Conservation (phyloP, 2,797 vertebrate genomes). For the Adelosebastes latens region DNA sequence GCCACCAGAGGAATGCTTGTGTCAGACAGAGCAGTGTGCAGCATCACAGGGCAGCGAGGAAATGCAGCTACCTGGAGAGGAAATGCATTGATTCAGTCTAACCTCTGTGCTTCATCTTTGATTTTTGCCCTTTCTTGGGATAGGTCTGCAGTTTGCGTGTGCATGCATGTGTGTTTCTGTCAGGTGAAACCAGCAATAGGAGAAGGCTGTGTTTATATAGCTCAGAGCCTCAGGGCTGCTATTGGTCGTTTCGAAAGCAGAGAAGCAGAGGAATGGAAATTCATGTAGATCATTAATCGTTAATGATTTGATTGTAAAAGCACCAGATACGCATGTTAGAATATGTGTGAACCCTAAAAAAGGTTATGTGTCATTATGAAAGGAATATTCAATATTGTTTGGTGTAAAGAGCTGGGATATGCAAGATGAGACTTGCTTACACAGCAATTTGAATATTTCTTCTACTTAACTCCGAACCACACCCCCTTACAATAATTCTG, state of each 20-base stretch:
- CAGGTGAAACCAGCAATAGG: constrained; percentile 33
- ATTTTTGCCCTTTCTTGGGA: constrained; percentile 20
- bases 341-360: background rate
- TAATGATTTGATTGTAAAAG: constrained; percentile 36
- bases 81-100: constrained; percentile 60
- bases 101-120: constrained; percentile 28
- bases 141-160: constrained; percentile 5
- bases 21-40: constrained; percentile 55
- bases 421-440: constrained; percentile 32
- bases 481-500: constrained; percentile 24
- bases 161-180: constrained; percentile 48
- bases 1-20: constrained; percentile 72
- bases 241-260: constrained; percentile 58
- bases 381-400: background rate
- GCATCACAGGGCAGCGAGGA: constrained; percentile 66
- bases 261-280: constrained; percentile 40
- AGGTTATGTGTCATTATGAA: background rate
- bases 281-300: constrained; percentile 38
- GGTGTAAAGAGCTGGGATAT: background rate
- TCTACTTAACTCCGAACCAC: constrained; percentile 37
- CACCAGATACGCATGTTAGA: background rate
- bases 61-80: constrained; percentile 71
- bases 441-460: constrained; percentile 35
- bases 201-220: constrained; percentile 54
- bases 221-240: constrained; percentile 53